Conservation (phyloP, 2,888 invertebrate species). For the Cantharis lateralis region DNA sequence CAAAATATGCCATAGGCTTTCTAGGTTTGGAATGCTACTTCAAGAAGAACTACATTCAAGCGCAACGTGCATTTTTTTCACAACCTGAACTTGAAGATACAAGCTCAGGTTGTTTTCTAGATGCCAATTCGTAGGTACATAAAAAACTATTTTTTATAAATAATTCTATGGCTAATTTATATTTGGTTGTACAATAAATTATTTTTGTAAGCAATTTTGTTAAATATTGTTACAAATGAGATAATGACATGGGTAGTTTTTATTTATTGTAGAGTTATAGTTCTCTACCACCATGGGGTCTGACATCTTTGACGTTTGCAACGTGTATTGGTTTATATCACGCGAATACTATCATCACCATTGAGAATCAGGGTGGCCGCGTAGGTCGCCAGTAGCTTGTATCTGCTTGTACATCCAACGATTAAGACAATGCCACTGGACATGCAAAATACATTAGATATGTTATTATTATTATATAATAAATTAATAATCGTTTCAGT, state of each 20-base stretch:
- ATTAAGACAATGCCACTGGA: slow-evolving; percentile 34
- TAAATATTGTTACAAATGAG: slow-evolving; percentile 8
- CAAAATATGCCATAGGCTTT: too few species aligned
- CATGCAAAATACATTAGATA: slow-evolving; percentile 18
- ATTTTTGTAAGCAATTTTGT: not conserved
- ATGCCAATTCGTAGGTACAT: too few species aligned
- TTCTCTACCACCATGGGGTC: slow-evolving; percentile 20
- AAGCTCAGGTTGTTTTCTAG: too few species aligned
- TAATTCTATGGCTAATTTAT: not conserved
- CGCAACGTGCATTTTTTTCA: too few species aligned
- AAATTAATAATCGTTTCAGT: not conserved
- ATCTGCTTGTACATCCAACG: slow-evolving; percentile 27
- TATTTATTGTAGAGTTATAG: slow-evolving; percentile 13
- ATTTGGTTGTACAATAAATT: not conserved
- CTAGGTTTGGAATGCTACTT: too few species aligned
- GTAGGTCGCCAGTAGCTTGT: slow-evolving; percentile 31
- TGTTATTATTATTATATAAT: not conserved
- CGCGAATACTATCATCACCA: slow-evolving; percentile 28
- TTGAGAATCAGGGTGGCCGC: slow-evolving; percentile 27
- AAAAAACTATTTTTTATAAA: not conserved
- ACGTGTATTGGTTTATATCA: slow-evolving; percentile 26
- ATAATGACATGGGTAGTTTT: slow-evolving; percentile 15
- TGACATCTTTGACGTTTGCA: slow-evolving; percentile 20
- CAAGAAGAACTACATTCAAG: too few species aligned
- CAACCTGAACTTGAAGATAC: too few species aligned